These are phyloP conservation scores for Camptogramma bilineatum DNA, from an alignment of 2,888 invertebrate genomes.

Conservation along the genomic window DNA sequence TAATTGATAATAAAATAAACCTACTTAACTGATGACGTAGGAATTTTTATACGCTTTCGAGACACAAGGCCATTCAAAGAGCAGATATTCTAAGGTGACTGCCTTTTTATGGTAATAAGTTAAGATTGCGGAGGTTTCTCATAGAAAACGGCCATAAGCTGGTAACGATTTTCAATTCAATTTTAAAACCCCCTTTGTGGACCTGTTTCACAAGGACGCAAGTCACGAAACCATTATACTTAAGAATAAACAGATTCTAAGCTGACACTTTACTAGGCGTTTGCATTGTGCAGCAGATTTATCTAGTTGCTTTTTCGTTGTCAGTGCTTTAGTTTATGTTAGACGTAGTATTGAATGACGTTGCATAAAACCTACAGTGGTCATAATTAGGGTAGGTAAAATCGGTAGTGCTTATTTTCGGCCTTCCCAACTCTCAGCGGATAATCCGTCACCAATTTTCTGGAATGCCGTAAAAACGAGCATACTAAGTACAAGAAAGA, in stretches of 20 bases:
- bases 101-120: constrained; percentile 26
- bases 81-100: constrained; percentile 13
- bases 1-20: constrained; percentile 6
- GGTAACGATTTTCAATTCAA: constrained; percentile 29
- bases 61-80: constrained; percentile 5
- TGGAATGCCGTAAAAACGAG: too few species aligned
- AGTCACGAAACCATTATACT: background rate
- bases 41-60: constrained; percentile 2
- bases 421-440: too few species aligned
- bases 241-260: background rate
- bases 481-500: too few species aligned
- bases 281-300: background rate
- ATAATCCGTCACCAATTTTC: too few species aligned
- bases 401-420: too few species aligned
- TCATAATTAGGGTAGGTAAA: too few species aligned
- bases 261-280: too few species aligned
- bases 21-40: background rate
- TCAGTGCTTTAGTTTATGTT: too few species aligned
- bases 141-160: background rate
- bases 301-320: background rate
- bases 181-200: constrained; percentile 21
- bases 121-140: constrained; percentile 8
- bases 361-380: too few species aligned
- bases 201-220: constrained; percentile 1
- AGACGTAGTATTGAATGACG: too few species aligned